A percentile compares a stretch with the other conserved stretches of the same genome.
These are phyloP conservation scores for Bujurquina vittata DNA, from an alignment of 2,113 vertebrate species.

Conservation along the genomic window DNA sequence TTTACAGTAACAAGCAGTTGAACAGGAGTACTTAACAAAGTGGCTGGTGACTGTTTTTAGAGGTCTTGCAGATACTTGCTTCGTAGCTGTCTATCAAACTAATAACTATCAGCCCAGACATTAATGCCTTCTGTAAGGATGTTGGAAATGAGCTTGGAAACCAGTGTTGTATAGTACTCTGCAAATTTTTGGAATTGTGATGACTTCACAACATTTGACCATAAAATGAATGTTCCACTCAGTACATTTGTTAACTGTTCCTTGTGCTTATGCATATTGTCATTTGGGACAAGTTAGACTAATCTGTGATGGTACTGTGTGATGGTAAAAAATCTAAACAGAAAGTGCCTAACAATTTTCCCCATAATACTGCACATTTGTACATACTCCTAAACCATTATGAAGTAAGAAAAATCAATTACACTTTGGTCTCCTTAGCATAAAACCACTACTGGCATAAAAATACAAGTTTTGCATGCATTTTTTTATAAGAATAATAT, in stretches of 20 bases:
- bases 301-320: not conserved
- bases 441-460: too few species aligned
- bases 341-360: not conserved
- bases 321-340: not conserved
- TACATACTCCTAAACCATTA: not conserved
- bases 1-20: too few species aligned
- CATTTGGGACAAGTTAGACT: not conserved
- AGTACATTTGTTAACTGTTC: not conserved
- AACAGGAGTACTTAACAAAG: too few species aligned
- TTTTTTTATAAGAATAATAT: not conserved
- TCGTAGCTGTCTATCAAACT: not conserved
- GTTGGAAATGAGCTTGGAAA: too few species aligned
- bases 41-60: too few species aligned
- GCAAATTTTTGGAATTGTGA: too few species aligned
- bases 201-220: not conserved
- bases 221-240: not conserved
- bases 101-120: not conserved
- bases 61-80: not conserved
- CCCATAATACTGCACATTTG: not conserved
- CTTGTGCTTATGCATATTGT: not conserved
- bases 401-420: too few species aligned
- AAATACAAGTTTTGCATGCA: too few species aligned
- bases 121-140: not conserved
- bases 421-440: too few species aligned
- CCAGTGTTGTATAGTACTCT: too few species aligned